Conservation (phyloP, 2,113 vertebrate genomes). For the Coreoperca whiteheadi region DNA sequence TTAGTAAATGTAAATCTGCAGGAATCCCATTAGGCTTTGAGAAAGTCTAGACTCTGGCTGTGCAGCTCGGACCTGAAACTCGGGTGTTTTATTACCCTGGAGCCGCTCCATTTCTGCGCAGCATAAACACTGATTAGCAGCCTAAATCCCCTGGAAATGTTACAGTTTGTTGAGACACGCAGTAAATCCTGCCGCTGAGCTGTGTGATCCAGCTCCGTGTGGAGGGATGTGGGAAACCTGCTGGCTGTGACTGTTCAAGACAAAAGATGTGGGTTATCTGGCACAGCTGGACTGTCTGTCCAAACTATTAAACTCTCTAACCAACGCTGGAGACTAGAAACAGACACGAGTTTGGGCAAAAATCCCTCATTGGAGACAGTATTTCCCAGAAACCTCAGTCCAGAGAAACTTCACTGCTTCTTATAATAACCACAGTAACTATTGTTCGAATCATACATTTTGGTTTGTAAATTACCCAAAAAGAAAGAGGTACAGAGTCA, state of each 20-base stretch:
- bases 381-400: not conserved
- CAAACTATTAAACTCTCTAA: not conserved
- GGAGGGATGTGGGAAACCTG: slow-evolving; percentile 26
- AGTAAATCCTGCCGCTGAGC: slow-evolving; percentile 33
- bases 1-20: slow-evolving; percentile 76
- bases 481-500: too few relatives aligned
- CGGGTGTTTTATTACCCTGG: slow-evolving; percentile 22
- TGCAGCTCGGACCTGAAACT: slow-evolving; percentile 27
- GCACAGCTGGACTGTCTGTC: slow-evolving; percentile 1
- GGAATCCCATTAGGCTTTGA: slow-evolving; percentile 72
- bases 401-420: not conserved
- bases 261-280: slow-evolving; percentile 16
- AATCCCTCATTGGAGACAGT: too few relatives aligned
- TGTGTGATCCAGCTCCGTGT: slow-evolving; percentile 9
- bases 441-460: not conserved
- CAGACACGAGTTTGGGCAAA: not conserved
- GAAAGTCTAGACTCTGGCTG: slow-evolving; percentile 73
- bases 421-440: not conserved
- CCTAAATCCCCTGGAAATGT: slow-evolving; percentile 40
- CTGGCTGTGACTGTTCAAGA: not conserved
- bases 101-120: not conserved
- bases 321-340: not conserved
- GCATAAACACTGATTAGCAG: slow-evolving; percentile 47
- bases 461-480: too few relatives aligned
- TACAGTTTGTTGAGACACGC: slow-evolving; percentile 21